phyloP scores from a whole-genome alignment of 2,797 vertebrate species.

The Muscicapa striata region DNA sequence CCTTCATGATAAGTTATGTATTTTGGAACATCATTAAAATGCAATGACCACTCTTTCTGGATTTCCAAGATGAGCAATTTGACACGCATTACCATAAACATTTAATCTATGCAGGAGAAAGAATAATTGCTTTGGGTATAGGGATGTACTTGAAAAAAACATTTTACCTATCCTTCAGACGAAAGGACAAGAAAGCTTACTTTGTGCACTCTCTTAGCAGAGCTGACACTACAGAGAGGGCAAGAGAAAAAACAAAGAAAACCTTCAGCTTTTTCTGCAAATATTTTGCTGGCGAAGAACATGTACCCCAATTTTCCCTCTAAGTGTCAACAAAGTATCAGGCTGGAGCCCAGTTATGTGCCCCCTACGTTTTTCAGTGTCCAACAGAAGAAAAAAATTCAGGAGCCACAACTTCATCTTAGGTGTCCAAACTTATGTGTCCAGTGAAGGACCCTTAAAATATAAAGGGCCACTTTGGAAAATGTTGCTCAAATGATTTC shows the following conservation, averaged over 20 bases:
- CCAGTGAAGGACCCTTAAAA: neutral
- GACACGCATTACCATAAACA: constrained; percentile 41
- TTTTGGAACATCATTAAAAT: constrained; percentile 45
- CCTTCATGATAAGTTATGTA: constrained; percentile 12
- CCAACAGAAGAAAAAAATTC: neutral
- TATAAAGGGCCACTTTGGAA: neutral
- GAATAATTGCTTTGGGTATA: neutral
- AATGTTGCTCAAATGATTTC: accelerated
- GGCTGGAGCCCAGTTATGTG: accelerated
- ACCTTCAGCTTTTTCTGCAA: neutral
- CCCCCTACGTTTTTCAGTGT: neutral
- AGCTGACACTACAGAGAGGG: neutral
- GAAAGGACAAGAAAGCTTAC: neutral
- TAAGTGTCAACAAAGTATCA: neutral
- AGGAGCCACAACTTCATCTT: neutral
- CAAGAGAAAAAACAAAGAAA: neutral
- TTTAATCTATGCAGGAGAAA: neutral
- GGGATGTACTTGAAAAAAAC: neutral
- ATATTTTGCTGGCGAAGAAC: neutral
- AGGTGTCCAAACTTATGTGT: neutral
- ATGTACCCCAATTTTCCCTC: neutral
- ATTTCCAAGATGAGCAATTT: constrained; percentile 32
- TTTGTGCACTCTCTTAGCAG: neutral
- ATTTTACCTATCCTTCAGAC: constrained; percentile 13
- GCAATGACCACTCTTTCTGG: neutral